Evolutionary conservation across 2,113 vertebrate genomes (phyloP).

Genomic region (Tachysurus vachellii): DNA sequence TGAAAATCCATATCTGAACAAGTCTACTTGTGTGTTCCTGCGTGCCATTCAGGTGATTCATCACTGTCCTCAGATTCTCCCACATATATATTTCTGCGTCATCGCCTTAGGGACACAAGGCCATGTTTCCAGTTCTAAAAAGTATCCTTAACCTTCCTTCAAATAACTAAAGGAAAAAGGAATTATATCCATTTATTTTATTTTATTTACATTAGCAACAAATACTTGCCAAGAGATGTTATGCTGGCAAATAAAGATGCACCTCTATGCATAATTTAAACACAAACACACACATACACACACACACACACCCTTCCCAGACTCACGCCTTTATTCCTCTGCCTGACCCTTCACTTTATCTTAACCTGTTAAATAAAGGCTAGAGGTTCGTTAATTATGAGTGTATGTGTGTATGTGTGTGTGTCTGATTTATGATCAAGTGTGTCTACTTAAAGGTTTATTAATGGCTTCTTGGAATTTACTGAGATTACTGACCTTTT

Average conservation of each 20-base stretch:
- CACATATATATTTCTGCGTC: neutral
- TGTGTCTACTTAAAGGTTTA: neutral
- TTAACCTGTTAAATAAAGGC: constrained; percentile 71
- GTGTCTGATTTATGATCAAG: constrained; percentile 3
- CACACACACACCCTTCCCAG: neutral
- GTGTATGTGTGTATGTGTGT: neutral
- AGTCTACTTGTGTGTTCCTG: neutral
- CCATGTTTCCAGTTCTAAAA: neutral
- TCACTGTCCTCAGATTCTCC: neutral
- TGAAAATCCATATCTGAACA: neutral
- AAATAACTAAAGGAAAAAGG: neutral
- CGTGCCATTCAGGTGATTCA: neutral
- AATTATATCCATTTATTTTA: neutral
- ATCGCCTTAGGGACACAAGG: neutral
- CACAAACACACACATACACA: neutral
- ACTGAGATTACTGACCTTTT: neutral
- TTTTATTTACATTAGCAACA: neutral
- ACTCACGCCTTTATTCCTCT: constrained; percentile 10
- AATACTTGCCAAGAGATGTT: constrained; percentile 22
- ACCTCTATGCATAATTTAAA: constrained; percentile 34
- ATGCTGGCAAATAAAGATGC: constrained; percentile 18
- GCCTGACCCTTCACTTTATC: constrained; percentile 42
- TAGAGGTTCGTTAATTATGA: constrained; percentile 19
- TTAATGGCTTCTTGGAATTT: neutral
- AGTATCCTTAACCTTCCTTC: neutral